These are phyloP conservation scores for Semnopithecus entellus DNA, from an alignment of 2,113 vertebrate species.

Conservation along the genomic window DNA sequence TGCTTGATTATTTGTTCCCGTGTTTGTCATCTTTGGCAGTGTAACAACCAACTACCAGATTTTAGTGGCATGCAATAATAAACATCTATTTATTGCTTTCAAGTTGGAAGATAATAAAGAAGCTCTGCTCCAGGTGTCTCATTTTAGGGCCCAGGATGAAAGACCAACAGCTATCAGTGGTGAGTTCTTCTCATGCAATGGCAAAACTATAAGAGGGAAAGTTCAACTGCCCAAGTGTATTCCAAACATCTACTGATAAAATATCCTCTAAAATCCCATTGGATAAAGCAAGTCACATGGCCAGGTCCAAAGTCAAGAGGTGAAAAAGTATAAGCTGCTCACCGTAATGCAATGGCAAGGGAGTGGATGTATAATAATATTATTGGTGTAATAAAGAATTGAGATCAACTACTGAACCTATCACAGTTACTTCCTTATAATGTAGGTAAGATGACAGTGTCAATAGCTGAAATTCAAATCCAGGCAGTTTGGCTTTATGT, in stretches of 20 bases:
- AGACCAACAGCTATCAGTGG: not conserved
- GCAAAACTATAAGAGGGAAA: not conserved
- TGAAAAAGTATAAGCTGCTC: not conserved
- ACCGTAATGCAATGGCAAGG: not conserved
- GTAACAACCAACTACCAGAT: not conserved
- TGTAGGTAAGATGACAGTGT: not conserved
- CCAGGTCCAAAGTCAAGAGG: not conserved
- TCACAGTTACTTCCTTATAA: not conserved
- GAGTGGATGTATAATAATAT: not conserved
- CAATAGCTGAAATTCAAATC: not conserved
- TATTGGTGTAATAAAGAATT: not conserved
- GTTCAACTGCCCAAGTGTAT: not conserved
- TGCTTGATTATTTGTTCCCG: not conserved
- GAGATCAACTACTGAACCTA: not conserved
- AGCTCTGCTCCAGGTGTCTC: not conserved
- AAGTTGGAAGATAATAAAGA: not conserved
- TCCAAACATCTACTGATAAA: not conserved
- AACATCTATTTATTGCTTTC: conserved; percentile 41
- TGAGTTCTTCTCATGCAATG: not conserved
- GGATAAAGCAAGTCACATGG: not conserved
- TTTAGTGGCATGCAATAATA: not conserved
- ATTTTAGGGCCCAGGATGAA: not conserved
- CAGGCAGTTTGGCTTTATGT: not conserved
- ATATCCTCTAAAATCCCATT: not conserved
- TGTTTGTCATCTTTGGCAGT: not conserved